Evolutionary conservation across 2,113 vertebrate species (phyloP).

Genomic region (Siniperca knerii): DNA sequence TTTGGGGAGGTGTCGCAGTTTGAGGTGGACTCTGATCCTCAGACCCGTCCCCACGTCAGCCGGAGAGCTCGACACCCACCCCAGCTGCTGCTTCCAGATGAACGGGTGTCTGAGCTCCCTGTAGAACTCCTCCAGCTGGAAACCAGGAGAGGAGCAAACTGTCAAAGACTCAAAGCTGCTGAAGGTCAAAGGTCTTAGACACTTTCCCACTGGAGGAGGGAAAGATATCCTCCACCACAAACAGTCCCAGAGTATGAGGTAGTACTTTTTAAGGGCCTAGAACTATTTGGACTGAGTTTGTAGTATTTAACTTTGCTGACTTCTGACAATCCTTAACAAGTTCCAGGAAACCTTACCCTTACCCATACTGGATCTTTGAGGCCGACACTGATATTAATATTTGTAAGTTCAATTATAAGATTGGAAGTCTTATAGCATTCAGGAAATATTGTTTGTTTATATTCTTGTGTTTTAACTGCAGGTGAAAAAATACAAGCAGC

Average conservation of each 20-base stretch:
- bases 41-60: conserved; percentile 84
- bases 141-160: not conserved
- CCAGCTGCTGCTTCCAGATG: conserved; percentile 81
- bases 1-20: conserved; percentile 66
- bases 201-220: too few species aligned
- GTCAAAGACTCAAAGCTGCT: not conserved
- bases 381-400: too few species aligned
- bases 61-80: conserved; percentile 83
- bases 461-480: too few species aligned
- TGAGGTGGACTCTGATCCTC: conserved; percentile 68
- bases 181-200: not conserved
- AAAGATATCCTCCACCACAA: not conserved
- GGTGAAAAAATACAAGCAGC: too few species aligned
- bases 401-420: too few species aligned
- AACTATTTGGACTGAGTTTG: not conserved
- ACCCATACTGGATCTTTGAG: too few species aligned
- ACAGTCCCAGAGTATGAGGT: not conserved
- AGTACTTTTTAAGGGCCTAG: not conserved
- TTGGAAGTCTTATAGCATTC: too few species aligned
- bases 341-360: too few species aligned
- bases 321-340: not conserved
- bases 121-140: conserved; percentile 72
- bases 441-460: too few species aligned
- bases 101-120: conserved; percentile 64
- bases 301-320: not conserved